Conservation (phyloP, 2,113 vertebrate genomes). For the Mirza zaza region DNA sequence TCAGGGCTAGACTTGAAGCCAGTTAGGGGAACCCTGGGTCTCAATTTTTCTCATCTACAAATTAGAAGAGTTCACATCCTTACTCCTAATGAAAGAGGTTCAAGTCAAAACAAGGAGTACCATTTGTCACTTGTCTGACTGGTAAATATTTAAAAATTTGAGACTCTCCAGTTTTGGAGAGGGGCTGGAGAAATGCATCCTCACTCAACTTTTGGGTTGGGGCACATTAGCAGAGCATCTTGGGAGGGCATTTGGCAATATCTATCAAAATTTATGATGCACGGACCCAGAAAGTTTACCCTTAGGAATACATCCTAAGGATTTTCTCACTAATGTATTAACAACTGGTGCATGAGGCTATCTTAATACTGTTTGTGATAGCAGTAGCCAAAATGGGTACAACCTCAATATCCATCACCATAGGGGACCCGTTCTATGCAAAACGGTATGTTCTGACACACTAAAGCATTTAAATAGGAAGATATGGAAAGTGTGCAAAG, state of each 20-base stretch:
- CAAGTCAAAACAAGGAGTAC: not conserved
- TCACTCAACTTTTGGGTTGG: not conserved
- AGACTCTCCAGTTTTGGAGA: not conserved
- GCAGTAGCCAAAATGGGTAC: not conserved
- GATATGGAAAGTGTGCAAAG: not conserved
- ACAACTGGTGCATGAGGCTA: not conserved
- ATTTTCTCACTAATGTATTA: not conserved
- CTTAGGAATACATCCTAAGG: not conserved
- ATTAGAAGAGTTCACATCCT: not conserved
- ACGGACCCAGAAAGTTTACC: not conserved
- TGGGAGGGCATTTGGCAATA: not conserved
- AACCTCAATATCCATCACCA: not conserved
- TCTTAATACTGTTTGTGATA: not conserved
- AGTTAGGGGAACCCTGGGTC: not conserved
- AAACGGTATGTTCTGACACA: not conserved
- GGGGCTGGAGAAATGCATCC: not conserved
- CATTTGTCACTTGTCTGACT: not conserved
- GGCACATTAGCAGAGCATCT: rapidly evolving
- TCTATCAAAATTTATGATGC: not conserved
- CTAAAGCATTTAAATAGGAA: not conserved
- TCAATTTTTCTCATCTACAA: not conserved
- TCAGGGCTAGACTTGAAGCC: not conserved
- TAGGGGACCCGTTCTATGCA: not conserved
- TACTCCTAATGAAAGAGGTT: not conserved
- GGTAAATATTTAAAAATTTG: not conserved